Base-by-base conservation (phyloP, 2,888 invertebrate species). In the Leptopilina drosophilae region DNA sequence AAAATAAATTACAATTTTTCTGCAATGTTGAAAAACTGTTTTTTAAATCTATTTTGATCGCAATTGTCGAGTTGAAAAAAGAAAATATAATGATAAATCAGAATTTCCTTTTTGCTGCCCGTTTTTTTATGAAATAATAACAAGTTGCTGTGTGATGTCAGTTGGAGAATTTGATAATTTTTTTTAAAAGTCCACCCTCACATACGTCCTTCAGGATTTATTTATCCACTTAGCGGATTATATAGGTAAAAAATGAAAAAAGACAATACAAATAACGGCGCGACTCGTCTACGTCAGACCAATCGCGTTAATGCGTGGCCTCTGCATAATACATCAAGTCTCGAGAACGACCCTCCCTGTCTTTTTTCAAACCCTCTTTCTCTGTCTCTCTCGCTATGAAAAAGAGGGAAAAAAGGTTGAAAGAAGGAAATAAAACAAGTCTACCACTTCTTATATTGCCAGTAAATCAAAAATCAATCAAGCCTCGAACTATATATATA, bases 301-400 rank as follows among this genome's bases (percentile, higher is more conserved):
- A 88, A 88, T 88, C 88, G 84, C 80, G 78, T 85, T 88, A 89
- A 89, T 89, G 87, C 84, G 73, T 76, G 15, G 80, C 49, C 75
- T 78, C 77, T 89, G 87, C 85, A 89, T 88, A 87, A 87, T 87
- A 86, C 84, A 87, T 80, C 67, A 81, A 79, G 80, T 81, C 73
- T 49, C 11, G 49, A 49, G 49, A 73, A 83, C 77, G 83, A 81
- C 83, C 82, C 81, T 69, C 77, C 82, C 81, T 77, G 75, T 76
- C 76, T 82, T 46, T 40, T 80, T 64, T 49, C 49, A 53, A 42
- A 33, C 20, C 14, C 76, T 46, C 49, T 11, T 3, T 49, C 76
- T 49, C 49, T 49, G 3, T 49, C 3, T 49, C 49, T 11, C 49
- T 11, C 49, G 49, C 12, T 49, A 49, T 49, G 49, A 49, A 49